phyloP scores from a whole-genome alignment of 2,797 vertebrate species.

The Urophycis tenuis region DNA sequence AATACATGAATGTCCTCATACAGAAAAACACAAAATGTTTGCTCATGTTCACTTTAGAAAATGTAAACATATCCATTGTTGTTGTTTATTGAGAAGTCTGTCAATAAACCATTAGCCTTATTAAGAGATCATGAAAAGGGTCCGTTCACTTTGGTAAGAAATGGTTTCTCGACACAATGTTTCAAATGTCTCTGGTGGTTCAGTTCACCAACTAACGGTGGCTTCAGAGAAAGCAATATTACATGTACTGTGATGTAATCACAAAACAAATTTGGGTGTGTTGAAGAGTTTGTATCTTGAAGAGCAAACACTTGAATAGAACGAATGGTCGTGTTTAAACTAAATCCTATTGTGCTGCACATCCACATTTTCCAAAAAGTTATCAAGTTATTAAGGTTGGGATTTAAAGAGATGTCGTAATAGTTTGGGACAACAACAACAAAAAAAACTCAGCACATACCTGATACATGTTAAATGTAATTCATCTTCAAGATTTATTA shows the following conservation, averaged over 20 bases:
- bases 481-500: conserved; percentile 17
- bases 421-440: no score
- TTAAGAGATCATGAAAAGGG: neutral
- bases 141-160: neutral
- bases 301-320: neutral
- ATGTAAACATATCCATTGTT: neutral
- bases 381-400: no score
- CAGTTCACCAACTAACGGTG: no score
- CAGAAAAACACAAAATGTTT: no score
- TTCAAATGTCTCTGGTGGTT: no score
- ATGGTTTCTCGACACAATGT: no score
- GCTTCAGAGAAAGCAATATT: neutral
- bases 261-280: neutral
- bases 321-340: neutral
- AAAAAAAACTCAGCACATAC: conserved; percentile 10
- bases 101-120: neutral
- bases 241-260: neutral
- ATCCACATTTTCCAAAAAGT: neutral
- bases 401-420: no score
- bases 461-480: conserved; percentile 18
- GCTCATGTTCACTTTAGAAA: no score
- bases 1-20: neutral
- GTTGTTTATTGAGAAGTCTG: neutral
- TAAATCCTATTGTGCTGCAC: neutral
- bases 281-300: neutral